Evolutionary conservation across 2,113 vertebrate genomes (phyloP).

Genomic region (Phodopus roborovskii): DNA sequence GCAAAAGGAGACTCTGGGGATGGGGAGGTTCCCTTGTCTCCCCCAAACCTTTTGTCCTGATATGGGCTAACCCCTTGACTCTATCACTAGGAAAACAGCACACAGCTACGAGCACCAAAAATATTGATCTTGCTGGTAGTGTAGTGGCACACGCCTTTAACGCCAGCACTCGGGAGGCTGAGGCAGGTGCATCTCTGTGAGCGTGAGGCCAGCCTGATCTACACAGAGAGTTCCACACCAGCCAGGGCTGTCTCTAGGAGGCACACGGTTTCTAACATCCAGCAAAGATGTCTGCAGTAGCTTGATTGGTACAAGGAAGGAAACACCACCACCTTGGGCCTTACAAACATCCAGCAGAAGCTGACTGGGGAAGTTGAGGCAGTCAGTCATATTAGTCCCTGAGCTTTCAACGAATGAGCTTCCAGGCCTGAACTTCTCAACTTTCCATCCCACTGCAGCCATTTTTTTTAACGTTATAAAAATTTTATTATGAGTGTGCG

Average conservation of each 20-base stretch:
- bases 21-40: neutral
- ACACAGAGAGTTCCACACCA: neutral
- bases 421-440: neutral
- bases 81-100: neutral
- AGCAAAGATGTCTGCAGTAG: neutral
- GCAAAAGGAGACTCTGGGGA: neutral
- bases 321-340: neutral
- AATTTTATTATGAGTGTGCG: neutral
- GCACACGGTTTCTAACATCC: neutral
- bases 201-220: neutral
- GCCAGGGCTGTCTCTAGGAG: neutral
- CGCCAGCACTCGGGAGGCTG: neutral
- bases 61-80: neutral
- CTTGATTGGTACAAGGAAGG: too few relatives aligned
- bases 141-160: neutral
- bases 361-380: neutral
- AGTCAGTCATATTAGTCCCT: too few relatives aligned
- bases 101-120: neutral
- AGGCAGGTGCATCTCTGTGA: neutral
- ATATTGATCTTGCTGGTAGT: neutral
- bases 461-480: neutral
- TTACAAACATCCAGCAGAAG: neutral
- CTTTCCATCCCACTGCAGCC: neutral
- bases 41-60: neutral
- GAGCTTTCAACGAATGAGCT: neutral